Base-by-base conservation (phyloP, 2,888 invertebrate genomes). In the Incurvaria masculella region DNA sequence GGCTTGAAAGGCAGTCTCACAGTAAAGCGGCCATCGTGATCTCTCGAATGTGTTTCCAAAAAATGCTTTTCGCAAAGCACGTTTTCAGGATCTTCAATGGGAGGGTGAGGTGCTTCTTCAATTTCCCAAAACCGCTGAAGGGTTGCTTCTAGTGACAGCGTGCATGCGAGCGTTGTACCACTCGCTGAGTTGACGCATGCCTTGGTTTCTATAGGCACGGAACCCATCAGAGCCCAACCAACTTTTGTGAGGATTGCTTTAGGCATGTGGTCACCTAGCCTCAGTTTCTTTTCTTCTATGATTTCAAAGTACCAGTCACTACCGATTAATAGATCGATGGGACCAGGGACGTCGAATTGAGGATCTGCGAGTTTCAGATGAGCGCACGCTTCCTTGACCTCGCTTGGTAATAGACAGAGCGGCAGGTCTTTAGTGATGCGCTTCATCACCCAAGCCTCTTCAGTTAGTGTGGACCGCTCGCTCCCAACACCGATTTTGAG, bases 51-150 rank as follows among this genome's bases (percentile, higher is more conserved):
- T 20, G 47, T 50, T 16, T n/a, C 51, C 49, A 47, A n/a, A 16
- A 46, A 47, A 11, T 51, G 48, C 33, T 47, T 21, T 20, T 49
- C 52, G 19, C 50, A 52, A 6, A 46, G 41, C 14, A 49, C 46
- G 19, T 47, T 48, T n/a, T 52, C 51, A 19, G 49, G 17, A n/a
- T 45, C 49, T n/a, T 17, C 23, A 18, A 41, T 47, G 19, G 42
- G 26, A 10, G 41, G 21, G 27, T 23, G 4, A 11, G 49, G 43
- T 21, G 27, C 27, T 20, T 49, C 49, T 20, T 42, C 47, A 18
- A 41, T 33, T 11, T 52, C 45, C 21, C 49, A 48, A 40, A 50
- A 43, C 17, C 21, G 46, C 17, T 38, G 40, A 16, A 51, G 27
- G 16, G 50, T 41, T n/a, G 41, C 40, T 27, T 50, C 51, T 20